phyloP scores from a whole-genome alignment of 2,888 invertebrate genomes.

The Unio delphinus region DNA sequence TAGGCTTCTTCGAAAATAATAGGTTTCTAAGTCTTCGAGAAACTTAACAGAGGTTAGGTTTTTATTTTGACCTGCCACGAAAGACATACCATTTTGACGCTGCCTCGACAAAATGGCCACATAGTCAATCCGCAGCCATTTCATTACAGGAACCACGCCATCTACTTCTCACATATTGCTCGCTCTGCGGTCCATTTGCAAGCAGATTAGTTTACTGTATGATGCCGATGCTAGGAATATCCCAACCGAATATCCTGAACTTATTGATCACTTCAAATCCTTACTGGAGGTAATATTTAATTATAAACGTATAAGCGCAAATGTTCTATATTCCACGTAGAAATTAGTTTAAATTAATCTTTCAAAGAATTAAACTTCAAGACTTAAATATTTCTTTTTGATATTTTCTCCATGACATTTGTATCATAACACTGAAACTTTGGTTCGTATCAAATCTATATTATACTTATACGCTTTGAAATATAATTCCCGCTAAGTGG shows the following conservation, averaged over 20 bases:
- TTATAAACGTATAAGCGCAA: no score
- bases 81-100: no score
- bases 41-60: no score
- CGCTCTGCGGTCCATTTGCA: conserved; percentile 42
- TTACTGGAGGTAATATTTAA: conserved; percentile 25
- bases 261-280: conserved; percentile 40
- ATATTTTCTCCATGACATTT: no score
- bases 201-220: conserved; percentile 47
- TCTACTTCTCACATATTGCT: conserved; percentile 43
- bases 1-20: no score
- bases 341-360: no score
- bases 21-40: no score
- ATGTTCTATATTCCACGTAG: no score
- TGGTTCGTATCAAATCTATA: neutral
- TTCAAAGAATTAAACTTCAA: no score
- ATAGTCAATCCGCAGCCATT: neutral
- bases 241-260: conserved; percentile 44
- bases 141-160: conserved; percentile 53
- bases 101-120: no score
- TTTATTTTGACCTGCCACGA: no score
- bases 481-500: no score
- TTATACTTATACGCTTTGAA: conserved; percentile 2
- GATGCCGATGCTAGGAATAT: conserved; percentile 19
- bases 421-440: neutral
- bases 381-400: neutral